Conservation (phyloP, 2,113 vertebrate species). For the Cheirogaleus medius region DNA sequence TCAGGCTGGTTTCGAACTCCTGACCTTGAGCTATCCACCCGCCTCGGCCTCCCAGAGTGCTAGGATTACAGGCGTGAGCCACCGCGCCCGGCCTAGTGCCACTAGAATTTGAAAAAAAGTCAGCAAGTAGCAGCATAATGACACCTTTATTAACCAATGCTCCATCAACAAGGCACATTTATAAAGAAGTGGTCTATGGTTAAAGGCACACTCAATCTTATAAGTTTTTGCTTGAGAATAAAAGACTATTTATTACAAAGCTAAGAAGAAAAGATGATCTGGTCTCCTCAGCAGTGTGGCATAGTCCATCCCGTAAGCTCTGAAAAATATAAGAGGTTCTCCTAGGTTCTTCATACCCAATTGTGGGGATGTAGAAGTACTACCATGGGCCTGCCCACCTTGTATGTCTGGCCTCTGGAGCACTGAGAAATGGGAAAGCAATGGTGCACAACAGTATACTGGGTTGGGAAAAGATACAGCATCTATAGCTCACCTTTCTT, state of each 20-base stretch:
- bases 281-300: neutral
- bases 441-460: neutral
- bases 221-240: slow-evolving; percentile 16
- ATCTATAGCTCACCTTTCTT: neutral
- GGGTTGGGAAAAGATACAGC: neutral
- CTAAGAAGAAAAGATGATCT: neutral
- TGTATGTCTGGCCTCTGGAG: neutral
- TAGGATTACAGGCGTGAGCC: too few species aligned
- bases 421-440: neutral
- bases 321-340: neutral
- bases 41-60: too few species aligned
- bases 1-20: too few species aligned
- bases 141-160: neutral
- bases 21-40: too few species aligned
- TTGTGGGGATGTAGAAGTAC: neutral
- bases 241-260: neutral
- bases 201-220: neutral
- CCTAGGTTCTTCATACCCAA: neutral
- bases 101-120: neutral
- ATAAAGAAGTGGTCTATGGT: neutral
- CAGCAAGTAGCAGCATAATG: neutral
- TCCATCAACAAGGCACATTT: neutral
- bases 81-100: too few species aligned
- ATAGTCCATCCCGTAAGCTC: neutral
- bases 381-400: neutral